These are phyloP conservation scores for Scaptomyza tumidula DNA, from an alignment of 2,888 invertebrate species.

Conservation along the genomic window DNA sequence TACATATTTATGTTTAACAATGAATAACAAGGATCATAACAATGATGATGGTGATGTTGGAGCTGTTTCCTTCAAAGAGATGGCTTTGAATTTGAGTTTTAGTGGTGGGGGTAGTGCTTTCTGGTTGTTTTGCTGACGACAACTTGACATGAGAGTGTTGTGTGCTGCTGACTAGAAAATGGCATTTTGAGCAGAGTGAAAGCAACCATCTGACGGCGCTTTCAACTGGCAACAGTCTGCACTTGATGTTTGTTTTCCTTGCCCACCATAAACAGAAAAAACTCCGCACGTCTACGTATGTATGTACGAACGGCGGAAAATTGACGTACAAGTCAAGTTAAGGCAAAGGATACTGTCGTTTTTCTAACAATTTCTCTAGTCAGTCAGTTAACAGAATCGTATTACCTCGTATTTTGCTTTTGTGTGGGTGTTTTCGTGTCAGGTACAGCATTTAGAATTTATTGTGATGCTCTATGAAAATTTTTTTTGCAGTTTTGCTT, in stretches of 20 bases:
- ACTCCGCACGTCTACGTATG: slow-evolving; percentile 38
- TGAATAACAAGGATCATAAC: too few species aligned
- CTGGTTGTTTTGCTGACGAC: slow-evolving; percentile 59
- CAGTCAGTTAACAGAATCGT: slow-evolving; percentile 25
- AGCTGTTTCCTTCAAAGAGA: slow-evolving; percentile 24
- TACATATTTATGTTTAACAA: too few species aligned
- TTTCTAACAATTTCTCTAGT: slow-evolving; percentile 12
- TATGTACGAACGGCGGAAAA: slow-evolving; percentile 47
- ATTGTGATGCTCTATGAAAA: slow-evolving; percentile 49
- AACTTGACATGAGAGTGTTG: slow-evolving; percentile 66
- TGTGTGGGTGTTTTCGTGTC: slow-evolving; percentile 52
- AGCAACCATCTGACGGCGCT: slow-evolving; percentile 30
- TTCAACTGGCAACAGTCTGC: slow-evolving; percentile 9
- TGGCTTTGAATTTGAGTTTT: background rate
- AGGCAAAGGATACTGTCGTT: slow-evolving; percentile 43
- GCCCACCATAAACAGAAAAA: slow-evolving; percentile 63
- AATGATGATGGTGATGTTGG: slow-evolving; percentile 14
- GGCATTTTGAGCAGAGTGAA: slow-evolving; percentile 71
- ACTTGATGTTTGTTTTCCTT: slow-evolving; percentile 62
- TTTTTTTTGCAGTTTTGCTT: slow-evolving; percentile 40
- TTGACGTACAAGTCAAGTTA: slow-evolving; percentile 68
- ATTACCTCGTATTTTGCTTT: slow-evolving; percentile 48
- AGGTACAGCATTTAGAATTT: slow-evolving; percentile 78
- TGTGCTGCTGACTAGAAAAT: slow-evolving; percentile 72
- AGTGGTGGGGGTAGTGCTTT: slow-evolving; percentile 39